Evolutionary conservation across 2,888 invertebrate species (phyloP), one percentile per base, ranked within the genome.

Genomic region (Drosophila mercatorum): DNA sequence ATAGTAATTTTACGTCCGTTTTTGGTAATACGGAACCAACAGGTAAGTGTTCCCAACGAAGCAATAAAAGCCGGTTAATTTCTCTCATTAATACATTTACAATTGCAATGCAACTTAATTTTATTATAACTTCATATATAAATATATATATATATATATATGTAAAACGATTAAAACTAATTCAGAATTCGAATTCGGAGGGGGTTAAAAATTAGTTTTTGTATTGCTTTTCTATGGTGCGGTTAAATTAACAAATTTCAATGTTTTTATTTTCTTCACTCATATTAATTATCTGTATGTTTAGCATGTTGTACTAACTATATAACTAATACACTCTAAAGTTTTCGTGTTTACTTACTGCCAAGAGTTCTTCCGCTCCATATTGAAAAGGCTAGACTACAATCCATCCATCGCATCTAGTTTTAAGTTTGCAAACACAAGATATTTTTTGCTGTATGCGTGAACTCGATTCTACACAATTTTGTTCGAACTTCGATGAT

Each of bases 1-100:
- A 97, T 93, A 96, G 96, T 93, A 96, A 95, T 94, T 97, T 97
- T 94, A 95, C 96, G 91, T 96, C 97, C 90, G 97, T 97, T 88
- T 97, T 97, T 94, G 97, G 97, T 93, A 95, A 95, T 93, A 93
- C 95, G 91, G 96, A 96, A 92, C 93, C 94, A 83, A 93, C 94
- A 93, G 95, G 95, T 95, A 94, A 94, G 95, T 93, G 95, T 93
- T 61, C 36, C 69, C 64, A 52, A 47, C 36, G 11, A 56, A 59
- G 26, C 28, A 59, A 49, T n/a, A 17, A 49, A 47, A 74, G 59
- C 47, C 53, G 66, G 78, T 49, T 57, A 46, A 43, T 55, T 58
- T 69, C 17, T 59, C 12, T 60, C 72, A 71, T 72, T 64, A 51
- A 72, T 58, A 63, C 72, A 77, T 72, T 67, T 51, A 64, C 70